These are phyloP conservation scores for Rhagonycha fulva DNA, from an alignment of 2,888 invertebrate species.

Conservation along the genomic window DNA sequence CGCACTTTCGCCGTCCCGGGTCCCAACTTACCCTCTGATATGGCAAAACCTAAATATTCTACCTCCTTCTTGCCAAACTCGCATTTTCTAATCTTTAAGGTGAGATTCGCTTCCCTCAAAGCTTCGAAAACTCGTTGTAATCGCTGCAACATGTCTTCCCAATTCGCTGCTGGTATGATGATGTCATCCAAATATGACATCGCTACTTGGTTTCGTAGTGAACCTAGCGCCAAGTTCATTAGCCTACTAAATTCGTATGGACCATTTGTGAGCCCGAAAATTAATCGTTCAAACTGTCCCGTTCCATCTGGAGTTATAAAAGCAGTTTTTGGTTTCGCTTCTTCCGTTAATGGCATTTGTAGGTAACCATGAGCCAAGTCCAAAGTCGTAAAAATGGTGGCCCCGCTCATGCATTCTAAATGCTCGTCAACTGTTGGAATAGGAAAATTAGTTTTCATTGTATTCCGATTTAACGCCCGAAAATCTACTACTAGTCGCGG, in stretches of 20 bases:
- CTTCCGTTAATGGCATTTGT: constrained; percentile 14
- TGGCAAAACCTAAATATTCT: constrained; percentile 40
- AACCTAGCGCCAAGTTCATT: constrained; percentile 35
- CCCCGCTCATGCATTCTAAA: constrained; percentile 24
- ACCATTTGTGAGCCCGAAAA: constrained; percentile 44
- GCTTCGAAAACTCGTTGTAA: constrained; percentile 34
- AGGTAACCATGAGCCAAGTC: constrained; percentile 18
- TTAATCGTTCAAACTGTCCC: constrained; percentile 40
- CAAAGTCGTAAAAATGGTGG: constrained; percentile 19
- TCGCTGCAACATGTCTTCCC: constrained; percentile 34
- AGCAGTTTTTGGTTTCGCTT: constrained; percentile 18
- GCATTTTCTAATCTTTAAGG: constrained; percentile 41
- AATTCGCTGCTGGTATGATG: constrained; percentile 33
- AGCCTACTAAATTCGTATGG: constrained; percentile 40
- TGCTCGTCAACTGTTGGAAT: constrained; percentile 30
- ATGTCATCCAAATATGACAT: constrained; percentile 45
- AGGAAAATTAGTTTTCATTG: constrained; percentile 27
- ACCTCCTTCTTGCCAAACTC: constrained; percentile 35
- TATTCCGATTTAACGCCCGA: constrained; percentile 28
- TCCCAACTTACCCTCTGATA: constrained; percentile 7
- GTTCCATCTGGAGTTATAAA: constrained; percentile 39
- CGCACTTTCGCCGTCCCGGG: constrained; percentile 27
- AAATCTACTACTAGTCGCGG: constrained; percentile 31
- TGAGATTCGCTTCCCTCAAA: constrained; percentile 35
- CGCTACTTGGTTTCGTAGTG: constrained; percentile 21